Base-by-base conservation (phyloP, 1,140 invertebrate genomes). In the Tetragnatha versicolor region DNA sequence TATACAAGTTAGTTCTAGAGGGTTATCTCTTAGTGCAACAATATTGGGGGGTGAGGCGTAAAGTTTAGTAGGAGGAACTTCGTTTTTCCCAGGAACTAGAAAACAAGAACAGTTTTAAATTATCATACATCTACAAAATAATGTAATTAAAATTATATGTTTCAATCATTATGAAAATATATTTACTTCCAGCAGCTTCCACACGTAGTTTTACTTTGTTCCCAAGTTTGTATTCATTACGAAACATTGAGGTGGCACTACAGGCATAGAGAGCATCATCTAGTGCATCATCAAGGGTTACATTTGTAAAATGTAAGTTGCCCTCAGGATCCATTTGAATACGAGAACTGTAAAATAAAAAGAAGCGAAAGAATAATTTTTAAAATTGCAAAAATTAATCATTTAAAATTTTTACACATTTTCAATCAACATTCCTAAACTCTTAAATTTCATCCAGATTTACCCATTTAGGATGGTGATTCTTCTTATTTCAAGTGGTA, bases 311-410 rank as follows among this genome's bases (percentile, higher is more conserved):
- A 92, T 94, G 96, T 0, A 98, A 87, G 82, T 93, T 94, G 42
- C 95, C 95, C 87, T 97, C 95, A 0, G 95, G 95, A 86, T 97
- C 95, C 17, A 97, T 88, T 3, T 95, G 97, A 91, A 97, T 95
- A 70, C 95, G 89, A 0, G 94, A 95, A 65, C 83, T 83, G 65
- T 4, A 35, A 39, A 53, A 2, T 61, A 14, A 33, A 2, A 2
- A 55, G 14, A 72, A 72, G 17, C 35, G 55, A 55, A 37, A 20
- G 7, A 3, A 22, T 22, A 42, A 25, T 20, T 12, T 2, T 25
- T 20, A 45, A 2, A 5, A 6, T 61, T 31, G 35, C 4, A 12
- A 35, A 29, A 29, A n/a, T 2, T 7, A 33, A 61, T 33, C 29
- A 31, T 4, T 61, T 31, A 61, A 31, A 12, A 14, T 29, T 31